Conservation (phyloP, 2,888 invertebrate species). For the Agriotes lineatus region DNA sequence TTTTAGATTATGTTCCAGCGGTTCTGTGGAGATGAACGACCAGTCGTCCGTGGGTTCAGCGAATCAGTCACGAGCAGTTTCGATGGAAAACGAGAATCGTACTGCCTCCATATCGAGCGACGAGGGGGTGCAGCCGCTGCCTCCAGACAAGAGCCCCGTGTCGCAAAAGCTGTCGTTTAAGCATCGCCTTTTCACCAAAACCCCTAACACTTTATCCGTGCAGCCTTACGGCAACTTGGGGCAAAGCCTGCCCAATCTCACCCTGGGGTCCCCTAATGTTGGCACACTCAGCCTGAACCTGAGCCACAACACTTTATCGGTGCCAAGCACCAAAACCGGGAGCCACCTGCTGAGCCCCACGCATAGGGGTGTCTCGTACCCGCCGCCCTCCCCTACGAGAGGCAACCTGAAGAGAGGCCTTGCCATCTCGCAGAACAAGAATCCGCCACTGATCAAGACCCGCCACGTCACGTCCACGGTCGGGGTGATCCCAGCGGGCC, state of each 20-base stretch:
- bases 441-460: constrained; percentile 86
- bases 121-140: constrained; percentile 69
- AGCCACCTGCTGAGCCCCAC: constrained; percentile 70
- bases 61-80: constrained; percentile 70
- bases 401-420: constrained; percentile 75
- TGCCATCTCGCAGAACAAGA: constrained; percentile 81
- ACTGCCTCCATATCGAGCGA: constrained; percentile 77
- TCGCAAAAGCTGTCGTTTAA: constrained; percentile 61
- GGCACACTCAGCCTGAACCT: constrained; percentile 61
- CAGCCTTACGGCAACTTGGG: constrained; percentile 78
- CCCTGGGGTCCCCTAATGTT: constrained; percentile 65
- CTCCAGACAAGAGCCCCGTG: constrained; percentile 65
- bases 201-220: constrained; percentile 81
- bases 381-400: constrained; percentile 83
- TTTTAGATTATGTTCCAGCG: constrained; percentile 69
- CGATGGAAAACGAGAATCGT: constrained; percentile 73
- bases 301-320: constrained; percentile 69
- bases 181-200: constrained; percentile 64
- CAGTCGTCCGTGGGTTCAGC: constrained; percentile 67
- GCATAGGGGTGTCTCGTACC: constrained; percentile 83
- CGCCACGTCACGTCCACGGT: constrained; percentile 72
- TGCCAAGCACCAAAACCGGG: constrained; percentile 67
- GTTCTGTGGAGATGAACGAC: constrained; percentile 77
- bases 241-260: constrained; percentile 85
- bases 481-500: constrained; percentile 55